Conservation (phyloP, 2,888 invertebrate species). For the Acleris sparsana region DNA sequence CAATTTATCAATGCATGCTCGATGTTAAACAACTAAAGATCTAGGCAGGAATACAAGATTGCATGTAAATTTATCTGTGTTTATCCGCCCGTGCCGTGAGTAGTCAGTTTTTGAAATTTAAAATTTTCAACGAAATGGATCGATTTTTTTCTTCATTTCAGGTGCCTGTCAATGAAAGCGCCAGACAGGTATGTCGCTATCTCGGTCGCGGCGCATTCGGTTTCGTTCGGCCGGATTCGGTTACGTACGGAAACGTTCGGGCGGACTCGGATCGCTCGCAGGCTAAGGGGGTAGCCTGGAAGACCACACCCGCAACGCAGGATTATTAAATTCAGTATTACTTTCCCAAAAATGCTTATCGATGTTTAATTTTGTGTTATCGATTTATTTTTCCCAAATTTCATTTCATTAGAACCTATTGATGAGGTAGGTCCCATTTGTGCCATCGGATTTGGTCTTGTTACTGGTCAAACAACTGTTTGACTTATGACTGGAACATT, state of each 20-base stretch:
- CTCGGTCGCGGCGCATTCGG: conserved; percentile 73
- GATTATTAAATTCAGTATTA: conserved; percentile 74
- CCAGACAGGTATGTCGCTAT: conserved; percentile 87
- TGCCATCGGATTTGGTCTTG: conserved; percentile 58
- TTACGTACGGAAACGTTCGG: conserved; percentile 75
- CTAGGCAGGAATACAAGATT: conserved; percentile 41
- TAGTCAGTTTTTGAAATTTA: conserved; percentile 64
- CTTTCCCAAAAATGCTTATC: conserved; percentile 78
- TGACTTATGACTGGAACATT: conserved; percentile 69
- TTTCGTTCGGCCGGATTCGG: conserved; percentile 78
- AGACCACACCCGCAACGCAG: conserved; percentile 81
- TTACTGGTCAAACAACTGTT: conserved; percentile 1
- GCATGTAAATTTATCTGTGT: conserved; percentile 84
- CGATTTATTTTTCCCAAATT: conserved; percentile 49
- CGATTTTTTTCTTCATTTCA: conserved; percentile 88
- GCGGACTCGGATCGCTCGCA: conserved; percentile 68
- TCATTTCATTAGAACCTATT: conserved; percentile 39
- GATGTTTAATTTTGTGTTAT: conserved; percentile 74
- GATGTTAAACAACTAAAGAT: conserved; percentile 3
- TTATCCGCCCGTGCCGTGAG: conserved; percentile 47
- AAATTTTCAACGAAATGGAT: conserved; percentile 86
- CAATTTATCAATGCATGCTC: conserved; percentile 24
- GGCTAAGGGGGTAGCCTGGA: conserved; percentile 81
- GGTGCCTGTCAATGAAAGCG: conserved; percentile 90
- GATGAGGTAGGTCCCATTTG: conserved; percentile 68